Evolutionary conservation across 2,888 invertebrate species (phyloP).

Genomic region (Drosophila paucipuncta): DNA sequence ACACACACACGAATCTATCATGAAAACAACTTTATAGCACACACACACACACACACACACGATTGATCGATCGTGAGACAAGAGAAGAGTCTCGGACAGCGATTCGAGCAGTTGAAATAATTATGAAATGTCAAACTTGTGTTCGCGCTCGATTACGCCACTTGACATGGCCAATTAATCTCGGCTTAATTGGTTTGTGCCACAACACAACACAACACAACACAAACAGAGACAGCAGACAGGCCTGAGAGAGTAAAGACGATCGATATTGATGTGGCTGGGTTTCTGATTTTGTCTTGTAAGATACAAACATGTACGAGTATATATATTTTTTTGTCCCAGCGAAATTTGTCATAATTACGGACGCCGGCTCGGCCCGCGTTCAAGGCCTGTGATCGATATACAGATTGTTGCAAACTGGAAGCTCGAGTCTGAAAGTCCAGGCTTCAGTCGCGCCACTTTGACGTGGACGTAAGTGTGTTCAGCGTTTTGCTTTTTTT

Average conservation of each 20-base stretch:
- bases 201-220: conserved; percentile 57
- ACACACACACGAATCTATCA: conserved; percentile 38
- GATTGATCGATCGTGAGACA: conserved; percentile 74
- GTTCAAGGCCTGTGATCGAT: conserved; percentile 67
- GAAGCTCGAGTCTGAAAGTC: conserved; percentile 15
- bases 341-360: conserved; percentile 78
- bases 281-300: conserved; percentile 73
- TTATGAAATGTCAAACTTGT: conserved; percentile 83
- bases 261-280: conserved; percentile 75
- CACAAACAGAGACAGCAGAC: conserved; percentile 30
- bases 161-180: conserved; percentile 82
- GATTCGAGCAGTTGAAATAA: conserved; percentile 73
- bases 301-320: conserved; percentile 36
- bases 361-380: conserved; percentile 46
- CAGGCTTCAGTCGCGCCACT: conserved; percentile 34
- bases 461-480: conserved; percentile 39
- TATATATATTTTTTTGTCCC: conserved; percentile 33
- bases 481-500: conserved; percentile 10
- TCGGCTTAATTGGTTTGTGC: conserved; percentile 82
- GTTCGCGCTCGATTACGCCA: conserved; percentile 83
- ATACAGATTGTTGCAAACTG: conserved; percentile 38
- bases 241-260: conserved; percentile 37
- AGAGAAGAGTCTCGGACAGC: conserved; percentile 40
- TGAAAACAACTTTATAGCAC: conserved; percentile 37
- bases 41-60: conserved; percentile 6